Evolutionary conservation across 2,113 vertebrate genomes (phyloP), one percentile per base, ranked within the genome.

Genomic region (Corvus hawaiiensis): DNA sequence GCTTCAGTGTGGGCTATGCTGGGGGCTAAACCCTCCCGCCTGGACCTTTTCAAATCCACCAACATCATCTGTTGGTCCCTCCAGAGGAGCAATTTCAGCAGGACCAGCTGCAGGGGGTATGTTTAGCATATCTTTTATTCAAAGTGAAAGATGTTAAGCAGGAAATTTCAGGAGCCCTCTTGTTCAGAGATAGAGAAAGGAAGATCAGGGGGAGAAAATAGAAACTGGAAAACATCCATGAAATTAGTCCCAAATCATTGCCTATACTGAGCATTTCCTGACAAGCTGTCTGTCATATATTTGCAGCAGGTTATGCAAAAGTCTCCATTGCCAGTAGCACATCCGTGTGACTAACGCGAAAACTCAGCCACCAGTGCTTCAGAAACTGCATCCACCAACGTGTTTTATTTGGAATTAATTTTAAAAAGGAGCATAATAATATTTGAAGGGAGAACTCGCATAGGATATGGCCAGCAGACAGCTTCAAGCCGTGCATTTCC

Each of bases 101-200:
- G 96, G 98, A 98, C 98, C 98, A 99, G 98, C 98, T 99, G 98
- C 98, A 98, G 92, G 93, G 97, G 98, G 98, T 97, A 98, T 99
- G 98, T 98, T 99, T 98, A 98, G 96, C 97, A 98, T 99, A 98
- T 95, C 97, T 98, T 98, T 99, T 98, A 99, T 99, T 98, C 97
- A 97, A 98, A 98, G 97, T 98, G 99, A 99, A 99, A 98, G 99
- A 99, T 95, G 97, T 98, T 99, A 98, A 99, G 97, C 98, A 99
- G 99, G 98, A 98, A 98, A 98, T 98, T 98, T 98, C 98, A 98
- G 99, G 98, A 99, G 98, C 97, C 94, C 97, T 97, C 93, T 97
- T 98, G 96, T 98, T 98, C 97, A 90, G 97, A 97, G 94, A 97
- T 96, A 93, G 96, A 91, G 95, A 98, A 97, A 95, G 96, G 93